Percentiles rank a stretch among this genome's conserved stretches.
phyloP scores from a whole-genome alignment of 2,113 vertebrate species.

The Pavo muticus region DNA sequence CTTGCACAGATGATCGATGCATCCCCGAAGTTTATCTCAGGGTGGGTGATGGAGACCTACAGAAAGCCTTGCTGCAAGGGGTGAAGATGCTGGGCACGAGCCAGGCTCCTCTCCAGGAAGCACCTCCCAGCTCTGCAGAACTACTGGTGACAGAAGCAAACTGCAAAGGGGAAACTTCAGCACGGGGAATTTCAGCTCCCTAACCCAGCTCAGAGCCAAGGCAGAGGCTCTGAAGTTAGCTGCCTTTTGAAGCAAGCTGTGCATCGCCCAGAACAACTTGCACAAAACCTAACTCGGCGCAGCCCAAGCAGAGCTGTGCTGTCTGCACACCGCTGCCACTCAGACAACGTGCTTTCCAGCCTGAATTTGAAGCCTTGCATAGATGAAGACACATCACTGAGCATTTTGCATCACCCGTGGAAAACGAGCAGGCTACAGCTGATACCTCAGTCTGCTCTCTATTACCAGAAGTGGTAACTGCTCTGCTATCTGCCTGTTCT shows the following conservation, averaged over 20 bases:
- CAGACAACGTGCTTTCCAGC: neutral
- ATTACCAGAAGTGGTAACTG: rapidly evolving
- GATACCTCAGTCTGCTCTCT: neutral
- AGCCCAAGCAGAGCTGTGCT: neutral
- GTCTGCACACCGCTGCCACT: neutral
- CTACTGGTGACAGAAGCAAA: neutral
- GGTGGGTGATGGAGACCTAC: neutral
- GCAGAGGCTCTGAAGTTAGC: neutral
- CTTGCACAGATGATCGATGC: too few relatives aligned
- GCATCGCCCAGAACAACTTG: neutral
- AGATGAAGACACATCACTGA: neutral
- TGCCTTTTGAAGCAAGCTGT: neutral
- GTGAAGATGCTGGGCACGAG: neutral
- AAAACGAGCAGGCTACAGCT: neutral
- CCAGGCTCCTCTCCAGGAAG: neutral
- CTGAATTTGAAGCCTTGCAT: neutral
- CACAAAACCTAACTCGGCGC: neutral
- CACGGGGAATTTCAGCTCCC: neutral
- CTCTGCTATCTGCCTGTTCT: neutral
- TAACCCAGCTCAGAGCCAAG: neutral
- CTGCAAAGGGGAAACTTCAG: neutral
- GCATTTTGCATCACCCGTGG: too few relatives aligned
- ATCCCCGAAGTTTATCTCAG: neutral
- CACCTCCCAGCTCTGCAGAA: neutral
- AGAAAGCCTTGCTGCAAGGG: neutral